Evolutionary conservation across 2,888 invertebrate genomes (phyloP).

Genomic region (Hypselothyrea guttata): DNA sequence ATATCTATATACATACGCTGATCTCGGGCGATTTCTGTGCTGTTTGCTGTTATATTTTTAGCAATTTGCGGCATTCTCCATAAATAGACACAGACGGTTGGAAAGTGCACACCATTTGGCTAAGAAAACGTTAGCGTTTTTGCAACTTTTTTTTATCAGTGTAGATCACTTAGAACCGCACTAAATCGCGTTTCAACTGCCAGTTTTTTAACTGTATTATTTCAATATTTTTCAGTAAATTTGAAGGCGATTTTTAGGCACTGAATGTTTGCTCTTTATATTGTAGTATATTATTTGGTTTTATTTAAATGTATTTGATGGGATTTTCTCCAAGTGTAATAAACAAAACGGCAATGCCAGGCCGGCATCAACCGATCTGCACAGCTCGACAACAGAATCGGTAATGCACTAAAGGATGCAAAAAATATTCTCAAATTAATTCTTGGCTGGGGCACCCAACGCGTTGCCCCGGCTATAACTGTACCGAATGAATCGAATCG

Average conservation of each 20-base stretch:
- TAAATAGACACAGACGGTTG: slow-evolving; percentile 69
- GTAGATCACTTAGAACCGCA: background rate
- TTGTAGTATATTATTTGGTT: background rate
- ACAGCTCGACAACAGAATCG: slow-evolving; percentile 82
- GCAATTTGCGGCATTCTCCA: slow-evolving; percentile 68
- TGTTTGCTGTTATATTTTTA: slow-evolving; percentile 48
- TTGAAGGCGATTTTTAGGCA: slow-evolving; percentile 1
- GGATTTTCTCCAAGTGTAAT: too few relatives aligned
- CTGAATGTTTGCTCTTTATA: slow-evolving; percentile 2
- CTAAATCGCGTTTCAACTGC: slow-evolving; percentile 7
- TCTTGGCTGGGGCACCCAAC: slow-evolving; percentile 46
- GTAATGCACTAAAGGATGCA: slow-evolving; percentile 83
- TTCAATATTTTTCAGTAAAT: too few relatives aligned
- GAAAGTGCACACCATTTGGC: slow-evolving; percentile 35
- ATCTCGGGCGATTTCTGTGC: slow-evolving; percentile 37
- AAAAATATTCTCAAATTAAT: slow-evolving; percentile 80
- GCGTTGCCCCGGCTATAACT: slow-evolving; percentile 42
- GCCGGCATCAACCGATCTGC: slow-evolving; percentile 74
- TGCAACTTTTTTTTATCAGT: background rate
- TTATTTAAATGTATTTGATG: slow-evolving; percentile 6
- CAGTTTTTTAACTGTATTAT: background rate
- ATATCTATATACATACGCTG: slow-evolving; percentile 19
- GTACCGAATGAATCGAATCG: slow-evolving; percentile 38
- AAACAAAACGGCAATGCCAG: slow-evolving; percentile 52
- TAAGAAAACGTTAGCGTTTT: background rate